phyloP scores from a whole-genome alignment of 2,113 vertebrate genomes.

The Mustelus asterias region DNA sequence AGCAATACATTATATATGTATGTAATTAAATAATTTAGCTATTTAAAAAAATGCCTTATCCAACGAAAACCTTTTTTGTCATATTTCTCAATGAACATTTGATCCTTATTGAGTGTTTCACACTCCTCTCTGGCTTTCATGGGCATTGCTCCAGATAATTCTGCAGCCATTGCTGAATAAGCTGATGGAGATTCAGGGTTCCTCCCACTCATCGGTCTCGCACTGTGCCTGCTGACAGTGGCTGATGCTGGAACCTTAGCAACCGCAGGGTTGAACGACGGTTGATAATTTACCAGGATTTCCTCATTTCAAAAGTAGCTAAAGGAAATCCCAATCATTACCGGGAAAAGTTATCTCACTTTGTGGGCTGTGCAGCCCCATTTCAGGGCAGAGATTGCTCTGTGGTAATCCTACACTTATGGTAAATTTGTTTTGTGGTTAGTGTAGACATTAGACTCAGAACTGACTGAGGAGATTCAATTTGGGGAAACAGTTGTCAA shows the following conservation, averaged over 20 bases:
- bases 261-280: neutral
- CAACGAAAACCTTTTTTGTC: neutral
- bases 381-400: neutral
- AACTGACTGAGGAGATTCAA: neutral
- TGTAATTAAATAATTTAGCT: neutral
- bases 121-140: neutral
- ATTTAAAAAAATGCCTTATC: neutral
- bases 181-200: neutral
- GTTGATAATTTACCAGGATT: neutral
- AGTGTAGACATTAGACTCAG: neutral
- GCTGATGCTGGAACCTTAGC: neutral
- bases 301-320: neutral
- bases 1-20: neutral
- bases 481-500: neutral
- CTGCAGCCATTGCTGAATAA: neutral
- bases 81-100: neutral
- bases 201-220: neutral
- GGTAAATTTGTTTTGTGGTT: neutral
- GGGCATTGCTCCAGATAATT: neutral
- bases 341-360: neutral
- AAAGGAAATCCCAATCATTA: neutral
- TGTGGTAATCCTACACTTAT: neutral
- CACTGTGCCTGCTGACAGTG: neutral
- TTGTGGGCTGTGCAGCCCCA: neutral
- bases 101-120: neutral